Base-by-base conservation (phyloP, 2,113 vertebrate species). In the Hyla sarda region DNA sequence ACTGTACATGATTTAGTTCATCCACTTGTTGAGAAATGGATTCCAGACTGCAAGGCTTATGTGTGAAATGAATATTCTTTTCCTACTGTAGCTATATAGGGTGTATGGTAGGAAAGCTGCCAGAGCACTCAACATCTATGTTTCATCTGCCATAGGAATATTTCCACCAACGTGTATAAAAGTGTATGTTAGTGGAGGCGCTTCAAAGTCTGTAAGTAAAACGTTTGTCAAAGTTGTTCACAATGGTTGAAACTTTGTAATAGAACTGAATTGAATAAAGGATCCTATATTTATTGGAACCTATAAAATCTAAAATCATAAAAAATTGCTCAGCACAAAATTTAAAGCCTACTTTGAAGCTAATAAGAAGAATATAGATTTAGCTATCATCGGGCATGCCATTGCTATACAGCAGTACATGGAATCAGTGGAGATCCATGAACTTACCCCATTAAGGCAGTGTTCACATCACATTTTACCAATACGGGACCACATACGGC, bases 21-120 rank as follows among this genome's bases (percentile, higher is more conserved):
- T 73, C 54, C 71, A 72, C 54, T 75, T 75, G 80, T 84, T 74
- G 82, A 84, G 37, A 41, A 60, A 75, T 84, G 54, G 25, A 56
- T 83, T 83, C 82, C 67, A 73, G 82, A 58, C 48, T 34, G 21
- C 32, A 21, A 41, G 32, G 12, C 28, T 16, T 71, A 16, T 65
- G 37, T 25, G 60, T 47, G 56, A 32, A 58, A 41, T 34, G 76
- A 65, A 28, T 5, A 14, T 80, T 41, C 8, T 80, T 60, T 58
- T 11, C 41, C 48, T 75, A 16, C 5, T 60, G 23, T 5, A 60
- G 17, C 56, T 62, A 10, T 81, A 25, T 25, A 19, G 58, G 34
- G 23, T 62, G 54, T 62, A 21, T 34, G 16, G 7, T 65, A 30
- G 34, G 25, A 45, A 47, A 62, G 23, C 65, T 47, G 37, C 23